These are phyloP conservation scores for Drosophila ficusphila DNA, from an alignment of 1,140 invertebrate species.

Conservation along the genomic window DNA sequence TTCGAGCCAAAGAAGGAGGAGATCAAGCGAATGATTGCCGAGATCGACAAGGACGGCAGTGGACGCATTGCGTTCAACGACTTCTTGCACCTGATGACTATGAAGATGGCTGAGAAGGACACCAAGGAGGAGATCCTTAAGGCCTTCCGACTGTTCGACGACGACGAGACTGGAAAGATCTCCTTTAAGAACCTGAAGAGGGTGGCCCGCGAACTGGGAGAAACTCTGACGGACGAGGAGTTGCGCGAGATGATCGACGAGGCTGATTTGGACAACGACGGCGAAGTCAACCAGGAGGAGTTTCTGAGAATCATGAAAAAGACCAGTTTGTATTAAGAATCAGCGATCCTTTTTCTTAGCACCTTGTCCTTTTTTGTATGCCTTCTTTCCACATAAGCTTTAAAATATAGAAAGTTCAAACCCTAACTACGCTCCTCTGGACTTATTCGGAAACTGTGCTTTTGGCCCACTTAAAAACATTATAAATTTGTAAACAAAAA, in stretches of 20 bases:
- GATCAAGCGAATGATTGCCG: conserved; percentile 96
- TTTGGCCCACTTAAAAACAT: too few species aligned
- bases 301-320: conserved; percentile 99
- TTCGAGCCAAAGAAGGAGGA: conserved; percentile 99
- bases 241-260: conserved; percentile 99
- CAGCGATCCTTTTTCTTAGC: too few species aligned
- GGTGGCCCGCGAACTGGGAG: conserved; percentile 97
- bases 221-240: conserved; percentile 98
- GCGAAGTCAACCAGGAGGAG: conserved; percentile 97
- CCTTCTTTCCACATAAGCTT: too few species aligned
- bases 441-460: too few species aligned
- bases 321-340: conserved; percentile 94
- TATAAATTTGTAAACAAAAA: too few species aligned
- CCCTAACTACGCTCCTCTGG: too few species aligned
- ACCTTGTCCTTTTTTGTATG: too few species aligned
- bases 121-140: conserved; percentile 98
- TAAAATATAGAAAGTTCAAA: too few species aligned
- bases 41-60: conserved; percentile 94
- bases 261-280: conserved; percentile 97
- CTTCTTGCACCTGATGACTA: conserved; percentile 94
- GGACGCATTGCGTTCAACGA: conserved; percentile 95
- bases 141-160: conserved; percentile 97
- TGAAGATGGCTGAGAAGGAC: conserved; percentile 98
- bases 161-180: conserved; percentile 97
- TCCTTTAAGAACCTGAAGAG: conserved; percentile 97